Base-by-base conservation (phyloP, 2,888 invertebrate genomes). In the Clanis bilineata region DNA sequence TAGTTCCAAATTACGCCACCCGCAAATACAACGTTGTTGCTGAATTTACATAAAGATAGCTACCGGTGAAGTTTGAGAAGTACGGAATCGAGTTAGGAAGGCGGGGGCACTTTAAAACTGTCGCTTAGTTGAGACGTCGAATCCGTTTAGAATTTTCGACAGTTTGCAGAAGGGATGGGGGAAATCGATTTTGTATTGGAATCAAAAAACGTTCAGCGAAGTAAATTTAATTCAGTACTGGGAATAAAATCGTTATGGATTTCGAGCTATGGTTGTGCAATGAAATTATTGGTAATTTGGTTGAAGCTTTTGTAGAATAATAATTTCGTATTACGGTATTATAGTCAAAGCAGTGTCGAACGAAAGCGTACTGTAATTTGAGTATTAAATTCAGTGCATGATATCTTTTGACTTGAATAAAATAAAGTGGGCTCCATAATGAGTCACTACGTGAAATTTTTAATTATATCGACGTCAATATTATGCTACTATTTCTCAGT, bases 1-100 rank as follows among this genome's bases (percentile, higher is more conserved):
- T 71, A 76, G 71, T 72, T 75, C 74, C 62, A 61, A 63, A 66
- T 69, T 64, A 60, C 56, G 25, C 69, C 79, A 66, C 58, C 64
- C 69, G 77, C 75, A 80, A 73, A 75, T 69, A 73, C 76, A 82
- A 74, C 72, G 78, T 87, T 78, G 83, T 68, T 56, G 62, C 61
- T 68, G 79, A 84, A 91, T 91, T 91, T 89, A 88, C 91, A 92
- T 91, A 90, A 89, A 90, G 89, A 88, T 86, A 80, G 82, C 77
- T 77, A 73, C 79, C 75, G 73, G 72, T 71, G 82, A 88, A 59
- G 86, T 88, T 86, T 77, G 82, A 83, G 80, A 73, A 84, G 82
- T 82, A 84, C 76, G 76, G 83, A 90, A 91, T 90, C 86, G 90
- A 91, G 91, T 92, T 92, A 90, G 79, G 81, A 80, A 80, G 78